These are phyloP conservation scores for Spisula solida DNA, from an alignment of 2,888 invertebrate genomes.

Conservation along the genomic window DNA sequence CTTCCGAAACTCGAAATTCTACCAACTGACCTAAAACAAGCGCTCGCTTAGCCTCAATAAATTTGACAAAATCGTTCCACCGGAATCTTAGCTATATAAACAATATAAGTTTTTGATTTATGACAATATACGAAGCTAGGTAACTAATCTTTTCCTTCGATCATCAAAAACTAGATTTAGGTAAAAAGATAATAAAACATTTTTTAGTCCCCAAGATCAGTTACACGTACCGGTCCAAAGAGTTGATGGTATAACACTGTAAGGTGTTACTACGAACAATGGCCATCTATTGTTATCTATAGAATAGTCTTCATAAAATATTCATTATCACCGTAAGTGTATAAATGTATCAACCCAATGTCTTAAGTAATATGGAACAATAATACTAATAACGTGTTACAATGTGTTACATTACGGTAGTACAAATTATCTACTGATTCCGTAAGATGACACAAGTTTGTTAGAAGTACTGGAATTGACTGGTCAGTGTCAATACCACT, in stretches of 20 bases:
- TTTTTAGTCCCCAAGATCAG: background rate
- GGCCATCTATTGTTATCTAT: background rate
- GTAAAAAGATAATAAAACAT: conserved; percentile 24
- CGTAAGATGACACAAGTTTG: no score
- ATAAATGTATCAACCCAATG: background rate
- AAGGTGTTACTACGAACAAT: conserved; percentile 8
- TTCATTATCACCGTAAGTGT: conserved; percentile 5
- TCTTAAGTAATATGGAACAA: conserved; percentile 17
- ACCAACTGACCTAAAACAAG: background rate
- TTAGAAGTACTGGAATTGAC: no score
- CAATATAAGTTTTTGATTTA: background rate
- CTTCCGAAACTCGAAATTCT: conserved; percentile 9
- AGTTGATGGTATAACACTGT: background rate
- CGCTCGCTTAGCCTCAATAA: background rate
- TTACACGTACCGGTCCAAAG: background rate
- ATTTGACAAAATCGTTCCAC: background rate
- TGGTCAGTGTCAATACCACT: no score
- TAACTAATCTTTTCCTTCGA: background rate
- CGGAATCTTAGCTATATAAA: background rate
- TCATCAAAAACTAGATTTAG: conserved; percentile 38
- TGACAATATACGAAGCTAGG: background rate
- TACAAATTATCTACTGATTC: background rate
- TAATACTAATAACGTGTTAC: background rate
- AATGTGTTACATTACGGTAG: no score
- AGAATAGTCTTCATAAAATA: background rate